phyloP scores from a whole-genome alignment of 2,888 invertebrate species.

The Scrobipalpa costella region DNA sequence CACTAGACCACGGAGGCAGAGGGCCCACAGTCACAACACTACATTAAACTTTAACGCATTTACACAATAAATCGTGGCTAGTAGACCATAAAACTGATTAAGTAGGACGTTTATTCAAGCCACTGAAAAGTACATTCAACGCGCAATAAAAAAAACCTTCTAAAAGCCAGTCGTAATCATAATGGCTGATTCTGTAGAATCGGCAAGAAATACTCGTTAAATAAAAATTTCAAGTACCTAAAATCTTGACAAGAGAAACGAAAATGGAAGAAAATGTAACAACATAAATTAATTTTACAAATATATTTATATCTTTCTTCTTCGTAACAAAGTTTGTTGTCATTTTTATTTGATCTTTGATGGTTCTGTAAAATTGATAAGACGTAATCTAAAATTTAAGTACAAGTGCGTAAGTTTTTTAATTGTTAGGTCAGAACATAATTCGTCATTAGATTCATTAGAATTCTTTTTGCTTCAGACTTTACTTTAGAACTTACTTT shows the following conservation, averaged over 20 bases:
- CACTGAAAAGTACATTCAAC: conserved; percentile 1
- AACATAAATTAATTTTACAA: too few relatives aligned
- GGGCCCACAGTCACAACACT: not conserved
- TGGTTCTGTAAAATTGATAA: too few relatives aligned
- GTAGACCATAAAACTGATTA: conserved; percentile 16
- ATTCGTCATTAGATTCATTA: too few relatives aligned
- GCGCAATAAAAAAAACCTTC: not conserved
- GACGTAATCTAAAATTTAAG: too few relatives aligned
- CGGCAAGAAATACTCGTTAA: not conserved
- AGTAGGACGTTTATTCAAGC: conserved; percentile 12
- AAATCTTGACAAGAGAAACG: not conserved
- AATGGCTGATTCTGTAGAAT: not conserved
- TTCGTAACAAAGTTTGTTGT: too few relatives aligned
- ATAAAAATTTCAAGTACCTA: not conserved
- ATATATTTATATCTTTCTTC: too few relatives aligned
- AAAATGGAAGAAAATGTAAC: not conserved
- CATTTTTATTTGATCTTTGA: too few relatives aligned
- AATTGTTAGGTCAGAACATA: too few relatives aligned
- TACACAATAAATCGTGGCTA: conserved; percentile 18
- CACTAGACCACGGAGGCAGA: too few relatives aligned
- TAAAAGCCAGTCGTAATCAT: not conserved
- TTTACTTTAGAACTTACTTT: too few relatives aligned
- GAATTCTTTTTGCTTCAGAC: too few relatives aligned
- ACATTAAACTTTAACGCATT: conserved; percentile 10
- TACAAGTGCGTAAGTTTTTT: too few relatives aligned